Percentiles rank a stretch among this genome's conserved stretches.
Conservation (phyloP, 2,113 vertebrate species). For the Scopus umbretta region DNA sequence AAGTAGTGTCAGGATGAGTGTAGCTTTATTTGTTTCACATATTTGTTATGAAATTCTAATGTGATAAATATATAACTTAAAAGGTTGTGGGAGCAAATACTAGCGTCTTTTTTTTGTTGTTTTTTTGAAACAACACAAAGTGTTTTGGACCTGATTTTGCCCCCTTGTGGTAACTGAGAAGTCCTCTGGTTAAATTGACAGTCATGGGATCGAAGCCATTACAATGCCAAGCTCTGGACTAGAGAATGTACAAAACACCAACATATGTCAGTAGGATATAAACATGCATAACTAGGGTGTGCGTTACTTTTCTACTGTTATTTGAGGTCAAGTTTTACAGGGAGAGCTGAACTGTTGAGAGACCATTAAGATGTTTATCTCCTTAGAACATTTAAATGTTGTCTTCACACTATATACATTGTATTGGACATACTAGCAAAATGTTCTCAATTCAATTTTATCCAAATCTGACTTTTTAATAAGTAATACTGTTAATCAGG, state of each 20-base stretch:
- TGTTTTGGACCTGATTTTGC: neutral
- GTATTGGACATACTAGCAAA: constrained; percentile 1
- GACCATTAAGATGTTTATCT: constrained; percentile 19
- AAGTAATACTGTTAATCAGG: constrained; percentile 36
- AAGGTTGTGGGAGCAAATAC: neutral
- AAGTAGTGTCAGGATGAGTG: neutral
- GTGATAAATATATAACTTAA: neutral
- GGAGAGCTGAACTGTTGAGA: neutral
- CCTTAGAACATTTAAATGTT: constrained; percentile 19
- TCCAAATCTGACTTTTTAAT: neutral
- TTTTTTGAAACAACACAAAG: neutral
- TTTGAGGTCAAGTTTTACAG: constrained; percentile 38
- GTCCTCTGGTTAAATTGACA: neutral
- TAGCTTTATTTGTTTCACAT: neutral
- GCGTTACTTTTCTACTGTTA: constrained; percentile 26
- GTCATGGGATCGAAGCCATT: neutral
- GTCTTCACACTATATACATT: neutral
- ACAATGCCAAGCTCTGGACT: neutral
- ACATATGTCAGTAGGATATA: neutral
- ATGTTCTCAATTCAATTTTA: constrained; percentile 3
- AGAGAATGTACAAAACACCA: neutral
- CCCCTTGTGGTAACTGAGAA: neutral
- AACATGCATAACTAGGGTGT: neutral
- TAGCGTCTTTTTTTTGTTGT: neutral
- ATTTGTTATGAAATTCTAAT: neutral